phyloP scores from a whole-genome alignment of 2,797 vertebrate genomes.

The Pitangus sulphuratus region DNA sequence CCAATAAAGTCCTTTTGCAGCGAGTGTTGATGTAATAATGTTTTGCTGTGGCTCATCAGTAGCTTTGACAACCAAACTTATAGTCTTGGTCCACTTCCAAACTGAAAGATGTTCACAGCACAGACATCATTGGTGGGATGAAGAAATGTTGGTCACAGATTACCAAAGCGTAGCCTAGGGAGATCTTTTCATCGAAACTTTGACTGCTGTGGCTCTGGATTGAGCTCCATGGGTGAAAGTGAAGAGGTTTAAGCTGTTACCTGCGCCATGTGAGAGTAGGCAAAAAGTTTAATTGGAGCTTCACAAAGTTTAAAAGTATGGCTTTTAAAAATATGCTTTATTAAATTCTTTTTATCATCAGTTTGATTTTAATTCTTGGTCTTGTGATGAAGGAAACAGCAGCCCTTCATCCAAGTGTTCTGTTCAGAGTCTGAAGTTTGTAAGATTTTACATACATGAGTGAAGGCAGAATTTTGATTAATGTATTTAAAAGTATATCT shows the following conservation, averaged over 20 bases:
- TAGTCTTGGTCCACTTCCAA: neutral
- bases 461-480: neutral
- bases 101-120: neutral
- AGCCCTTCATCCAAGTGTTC: neutral
- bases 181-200: neutral
- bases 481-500: neutral
- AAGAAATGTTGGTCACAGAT: neutral
- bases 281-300: neutral
- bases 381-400: neutral
- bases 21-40: accelerated
- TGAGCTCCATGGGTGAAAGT: neutral
- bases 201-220: neutral
- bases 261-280: neutral
- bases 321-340: neutral
- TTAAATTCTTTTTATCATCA: neutral
- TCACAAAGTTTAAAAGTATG: neutral
- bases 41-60: neutral
- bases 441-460: neutral
- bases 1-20: neutral
- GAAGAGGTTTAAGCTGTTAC: neutral
- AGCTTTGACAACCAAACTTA: neutral
- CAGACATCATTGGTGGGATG: neutral
- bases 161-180: neutral
- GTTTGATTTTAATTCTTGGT: neutral
- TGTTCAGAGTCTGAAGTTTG: neutral